Evolutionary conservation across 2,888 invertebrate genomes (phyloP).

Genomic region (Cryptocephalus moraei): DNA sequence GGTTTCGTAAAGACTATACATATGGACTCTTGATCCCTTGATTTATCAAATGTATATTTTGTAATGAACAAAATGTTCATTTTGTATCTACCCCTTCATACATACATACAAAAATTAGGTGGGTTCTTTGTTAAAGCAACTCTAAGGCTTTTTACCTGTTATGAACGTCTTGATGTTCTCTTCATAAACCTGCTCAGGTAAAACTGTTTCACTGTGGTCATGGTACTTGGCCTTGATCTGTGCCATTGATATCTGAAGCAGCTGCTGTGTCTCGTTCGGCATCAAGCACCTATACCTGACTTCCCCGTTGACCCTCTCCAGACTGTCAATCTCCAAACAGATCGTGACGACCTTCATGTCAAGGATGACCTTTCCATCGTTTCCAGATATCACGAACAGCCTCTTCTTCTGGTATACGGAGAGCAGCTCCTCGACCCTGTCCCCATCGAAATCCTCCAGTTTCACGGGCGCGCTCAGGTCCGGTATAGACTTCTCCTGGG

Average conservation of each 20-base stretch:
- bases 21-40: no score
- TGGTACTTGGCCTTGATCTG: not conserved
- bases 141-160: no score
- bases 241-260: not conserved
- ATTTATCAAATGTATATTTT: no score
- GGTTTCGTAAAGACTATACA: no score
- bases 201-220: not conserved
- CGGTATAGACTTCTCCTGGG: conserved; percentile 44
- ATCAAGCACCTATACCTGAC: conserved; percentile 10
- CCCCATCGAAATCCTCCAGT: conserved; percentile 62
- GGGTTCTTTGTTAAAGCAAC: no score
- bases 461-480: conserved; percentile 59
- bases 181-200: not conserved
- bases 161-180: not conserved
- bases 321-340: conserved; percentile 13
- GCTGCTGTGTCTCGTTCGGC: not conserved
- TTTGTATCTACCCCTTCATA: no score
- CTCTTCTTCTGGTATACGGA: conserved; percentile 42
- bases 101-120: no score
- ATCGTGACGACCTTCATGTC: conserved; percentile 36
- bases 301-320: conserved; percentile 3
- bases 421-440: conserved; percentile 59
- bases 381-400: conserved; percentile 60
- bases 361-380: conserved; percentile 55
- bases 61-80: no score